Conservation (phyloP, 2,113 vertebrate species). For the Machaerirhynchus nigripectus region DNA sequence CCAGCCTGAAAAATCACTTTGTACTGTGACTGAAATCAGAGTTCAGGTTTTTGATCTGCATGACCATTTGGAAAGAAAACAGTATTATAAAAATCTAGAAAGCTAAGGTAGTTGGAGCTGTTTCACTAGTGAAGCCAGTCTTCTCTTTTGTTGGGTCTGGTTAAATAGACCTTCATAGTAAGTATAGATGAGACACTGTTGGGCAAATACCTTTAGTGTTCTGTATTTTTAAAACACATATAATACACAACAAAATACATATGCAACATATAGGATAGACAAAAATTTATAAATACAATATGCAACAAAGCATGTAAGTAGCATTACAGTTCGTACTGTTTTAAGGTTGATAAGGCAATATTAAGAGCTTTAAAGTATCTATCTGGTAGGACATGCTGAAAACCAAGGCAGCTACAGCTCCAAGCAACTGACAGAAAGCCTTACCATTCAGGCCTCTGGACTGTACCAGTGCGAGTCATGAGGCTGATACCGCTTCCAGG, state of each 20-base stretch:
- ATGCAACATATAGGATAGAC: not conserved
- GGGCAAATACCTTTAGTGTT: not conserved
- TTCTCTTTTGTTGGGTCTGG: not conserved
- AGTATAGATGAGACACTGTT: not conserved
- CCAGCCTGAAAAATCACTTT: not conserved
- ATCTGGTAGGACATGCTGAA: slow-evolving; percentile 46
- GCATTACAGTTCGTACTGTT: not conserved
- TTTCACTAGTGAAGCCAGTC: not conserved
- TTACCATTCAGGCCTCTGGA: slow-evolving; percentile 59
- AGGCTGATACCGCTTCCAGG: slow-evolving; percentile 28
- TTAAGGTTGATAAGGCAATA: not conserved
- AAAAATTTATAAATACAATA: not conserved
- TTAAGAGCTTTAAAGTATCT: not conserved
- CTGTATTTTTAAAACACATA: not conserved
- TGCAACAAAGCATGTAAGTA: not conserved
- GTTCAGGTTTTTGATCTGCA: not conserved
- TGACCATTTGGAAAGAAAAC: not conserved
- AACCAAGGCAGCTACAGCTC: slow-evolving; percentile 24
- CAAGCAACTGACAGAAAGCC: slow-evolving; percentile 44
- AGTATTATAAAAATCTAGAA: not conserved
- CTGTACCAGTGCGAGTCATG: slow-evolving; percentile 17
- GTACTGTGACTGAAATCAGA: not conserved
- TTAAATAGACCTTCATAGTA: not conserved
- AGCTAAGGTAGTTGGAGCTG: not conserved
- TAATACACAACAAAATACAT: not conserved